Percentiles rank a stretch among this genome's conserved stretches.
phyloP scores from a whole-genome alignment of 2,113 vertebrate genomes.

The Daubentonia madagascariensis region DNA sequence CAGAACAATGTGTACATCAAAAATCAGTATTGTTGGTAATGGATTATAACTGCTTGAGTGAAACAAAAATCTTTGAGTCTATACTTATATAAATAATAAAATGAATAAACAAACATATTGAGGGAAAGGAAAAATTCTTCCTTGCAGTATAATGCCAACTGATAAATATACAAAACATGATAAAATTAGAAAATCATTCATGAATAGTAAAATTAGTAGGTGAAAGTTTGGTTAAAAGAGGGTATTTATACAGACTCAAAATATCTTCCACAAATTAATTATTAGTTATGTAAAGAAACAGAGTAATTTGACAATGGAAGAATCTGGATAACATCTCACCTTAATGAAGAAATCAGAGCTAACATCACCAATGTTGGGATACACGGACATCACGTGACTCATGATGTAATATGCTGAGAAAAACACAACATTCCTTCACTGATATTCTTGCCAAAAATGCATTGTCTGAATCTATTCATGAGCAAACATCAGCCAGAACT shows the following conservation, averaged over 20 bases:
- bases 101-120: neutral
- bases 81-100: neutral
- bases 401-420: neutral
- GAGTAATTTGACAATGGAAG: neutral
- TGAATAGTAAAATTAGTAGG: neutral
- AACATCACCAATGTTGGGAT: neutral
- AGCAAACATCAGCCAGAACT: neutral
- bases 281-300: neutral
- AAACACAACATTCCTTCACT: neutral
- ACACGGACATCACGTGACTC: neutral
- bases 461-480: neutral
- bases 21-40: neutral
- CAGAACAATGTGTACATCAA: neutral
- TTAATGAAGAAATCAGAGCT: neutral
- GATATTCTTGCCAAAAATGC: neutral
- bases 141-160: neutral
- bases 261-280: neutral
- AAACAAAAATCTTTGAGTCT: neutral
- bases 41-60: neutral
- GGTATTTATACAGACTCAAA: neutral
- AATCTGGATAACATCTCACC: neutral
- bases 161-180: neutral
- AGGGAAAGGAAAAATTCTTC: neutral
- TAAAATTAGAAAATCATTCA: neutral
- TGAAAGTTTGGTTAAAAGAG: neutral